Conservation (phyloP, 2,113 vertebrate genomes). For the Vulpes lagopus region DNA sequence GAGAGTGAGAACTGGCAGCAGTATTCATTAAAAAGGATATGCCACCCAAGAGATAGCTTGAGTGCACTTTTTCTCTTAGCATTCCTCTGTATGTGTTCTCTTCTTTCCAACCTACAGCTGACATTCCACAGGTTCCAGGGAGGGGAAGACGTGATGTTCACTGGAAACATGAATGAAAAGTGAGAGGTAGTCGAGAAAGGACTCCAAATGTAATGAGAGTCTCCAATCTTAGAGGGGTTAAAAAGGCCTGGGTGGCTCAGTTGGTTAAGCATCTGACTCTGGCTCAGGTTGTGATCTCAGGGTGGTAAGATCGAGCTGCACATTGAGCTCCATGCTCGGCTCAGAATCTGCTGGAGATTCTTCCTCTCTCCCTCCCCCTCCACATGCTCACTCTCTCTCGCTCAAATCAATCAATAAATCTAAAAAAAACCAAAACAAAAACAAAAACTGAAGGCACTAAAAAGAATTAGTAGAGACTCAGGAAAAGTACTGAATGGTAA, state of each 20-base stretch:
- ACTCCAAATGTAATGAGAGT: background rate
- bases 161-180: background rate
- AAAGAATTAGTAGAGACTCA: constrained; percentile 2
- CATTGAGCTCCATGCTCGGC: background rate
- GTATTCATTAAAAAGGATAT: constrained; percentile 72
- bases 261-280: background rate
- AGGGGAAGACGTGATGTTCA: background rate
- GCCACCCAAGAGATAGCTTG: background rate
- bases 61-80: background rate
- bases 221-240: background rate
- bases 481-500: background rate
- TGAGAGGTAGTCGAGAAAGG: background rate
- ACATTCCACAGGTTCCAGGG: background rate
- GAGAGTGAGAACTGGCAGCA: constrained; percentile 41
- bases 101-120: background rate
- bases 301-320: background rate
- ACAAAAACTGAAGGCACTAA: background rate
- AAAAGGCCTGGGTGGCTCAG: background rate
- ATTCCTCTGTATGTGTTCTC: background rate
- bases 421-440: background rate
- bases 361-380: background rate
- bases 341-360: background rate
- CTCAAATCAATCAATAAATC: background rate
- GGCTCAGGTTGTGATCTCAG: background rate
- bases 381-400: background rate